Percentiles rank a stretch among this genome's conserved stretches.
Evolutionary conservation across 2,797 vertebrate genomes (phyloP).

Genomic region (Schizothorax lantsangensis): DNA sequence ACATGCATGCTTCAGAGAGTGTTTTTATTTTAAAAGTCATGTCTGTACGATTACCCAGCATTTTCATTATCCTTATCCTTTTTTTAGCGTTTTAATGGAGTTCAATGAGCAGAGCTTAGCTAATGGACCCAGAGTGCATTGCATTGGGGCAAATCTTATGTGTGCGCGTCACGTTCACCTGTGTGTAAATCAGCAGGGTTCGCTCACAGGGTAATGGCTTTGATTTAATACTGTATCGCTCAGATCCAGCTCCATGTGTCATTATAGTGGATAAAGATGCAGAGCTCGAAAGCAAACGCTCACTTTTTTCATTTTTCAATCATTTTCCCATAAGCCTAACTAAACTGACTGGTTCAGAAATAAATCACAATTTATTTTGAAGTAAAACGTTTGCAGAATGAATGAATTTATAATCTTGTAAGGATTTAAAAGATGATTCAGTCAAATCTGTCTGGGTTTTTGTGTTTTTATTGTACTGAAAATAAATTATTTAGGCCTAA

Average conservation of each 20-base stretch:
- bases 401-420: background rate
- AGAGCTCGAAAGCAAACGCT: background rate
- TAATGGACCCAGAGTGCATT: constrained; percentile 35
- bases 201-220: background rate
- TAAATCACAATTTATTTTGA: background rate
- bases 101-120: background rate
- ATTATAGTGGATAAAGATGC: background rate
- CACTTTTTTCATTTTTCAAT: background rate
- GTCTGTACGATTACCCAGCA: background rate
- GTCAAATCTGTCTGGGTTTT: background rate
- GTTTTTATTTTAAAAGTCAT: constrained; percentile 25
- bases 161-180: constrained; percentile 1
- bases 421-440: background rate
- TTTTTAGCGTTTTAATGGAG: background rate
- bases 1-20: background rate
- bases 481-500: background rate
- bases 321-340: background rate
- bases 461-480: background rate
- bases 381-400: background rate
- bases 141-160: constrained; percentile 1
- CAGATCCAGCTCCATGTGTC: background rate
- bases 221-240: constrained; percentile 1
- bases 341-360: background rate
- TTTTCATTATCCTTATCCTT: constrained; percentile 17
- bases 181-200: background rate